Percentiles rank a stretch among this genome's conserved stretches.
Conservation (phyloP, 2,888 invertebrate species). For the Marronus borbonicus region DNA sequence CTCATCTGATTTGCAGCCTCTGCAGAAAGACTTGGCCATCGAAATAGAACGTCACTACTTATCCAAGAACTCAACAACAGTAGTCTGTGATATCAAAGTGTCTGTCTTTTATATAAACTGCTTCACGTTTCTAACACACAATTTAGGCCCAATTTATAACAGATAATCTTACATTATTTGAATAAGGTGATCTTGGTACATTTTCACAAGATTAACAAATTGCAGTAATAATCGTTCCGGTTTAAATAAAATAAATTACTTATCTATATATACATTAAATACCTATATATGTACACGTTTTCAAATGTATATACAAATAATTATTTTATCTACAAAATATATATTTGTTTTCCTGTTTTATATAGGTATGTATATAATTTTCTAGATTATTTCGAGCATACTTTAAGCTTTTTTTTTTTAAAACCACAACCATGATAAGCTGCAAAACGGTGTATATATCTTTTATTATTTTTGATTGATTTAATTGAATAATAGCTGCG, state of each 20-base stretch:
- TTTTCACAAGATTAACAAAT: slow-evolving; percentile 1
- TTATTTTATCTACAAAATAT: slow-evolving; percentile 27
- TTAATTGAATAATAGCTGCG: no score
- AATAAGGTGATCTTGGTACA: no score
- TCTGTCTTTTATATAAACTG: no score
- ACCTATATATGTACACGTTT: slow-evolving; percentile 13
- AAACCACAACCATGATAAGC: slow-evolving; percentile 35
- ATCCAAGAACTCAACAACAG: slow-evolving; percentile 48
- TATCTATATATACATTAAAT: slow-evolving; percentile 19
- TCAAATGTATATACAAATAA: slow-evolving; percentile 21
- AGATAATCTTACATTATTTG: no score
- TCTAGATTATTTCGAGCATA: slow-evolving; percentile 1
- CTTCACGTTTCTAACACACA: no score
- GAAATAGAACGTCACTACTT: slow-evolving; percentile 34
- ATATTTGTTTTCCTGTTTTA: neutral
- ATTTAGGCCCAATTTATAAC: no score
- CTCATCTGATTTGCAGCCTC: slow-evolving; percentile 64
- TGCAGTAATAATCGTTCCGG: neutral
- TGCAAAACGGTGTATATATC: slow-evolving; percentile 1
- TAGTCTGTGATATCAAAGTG: slow-evolving; percentile 21
- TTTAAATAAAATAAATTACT: slow-evolving; percentile 40
- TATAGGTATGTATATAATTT: neutral
- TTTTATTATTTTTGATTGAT: no score
- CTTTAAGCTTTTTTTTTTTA: neutral
- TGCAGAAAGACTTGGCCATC: slow-evolving; percentile 48